These are phyloP conservation scores for Spermophilus dauricus DNA, from an alignment of 2,113 vertebrate species.

Conservation along the genomic window DNA sequence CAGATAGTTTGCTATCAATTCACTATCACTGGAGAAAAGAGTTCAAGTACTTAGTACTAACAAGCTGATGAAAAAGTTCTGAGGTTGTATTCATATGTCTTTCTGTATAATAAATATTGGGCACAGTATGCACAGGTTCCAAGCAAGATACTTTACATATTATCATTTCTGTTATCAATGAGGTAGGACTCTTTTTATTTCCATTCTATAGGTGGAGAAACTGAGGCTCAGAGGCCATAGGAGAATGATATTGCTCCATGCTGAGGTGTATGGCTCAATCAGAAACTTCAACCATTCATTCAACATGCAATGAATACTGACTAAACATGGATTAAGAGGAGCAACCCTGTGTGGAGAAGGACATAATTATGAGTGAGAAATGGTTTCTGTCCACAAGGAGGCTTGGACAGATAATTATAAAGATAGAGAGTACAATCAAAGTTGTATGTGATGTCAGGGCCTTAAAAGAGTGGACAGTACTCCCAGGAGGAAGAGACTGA, in stretches of 20 bases:
- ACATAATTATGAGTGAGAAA: neutral
- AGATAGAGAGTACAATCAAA: neutral
- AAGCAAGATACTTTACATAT: neutral
- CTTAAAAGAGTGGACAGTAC: neutral
- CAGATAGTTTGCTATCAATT: neutral
- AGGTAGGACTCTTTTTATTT: neutral
- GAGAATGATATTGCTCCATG: neutral
- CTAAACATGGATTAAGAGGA: neutral
- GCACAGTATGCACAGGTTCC: neutral
- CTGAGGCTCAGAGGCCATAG: neutral
- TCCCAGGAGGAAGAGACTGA: neutral
- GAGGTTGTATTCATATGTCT: neutral
- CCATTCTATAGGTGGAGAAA: neutral
- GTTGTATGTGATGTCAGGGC: neutral
- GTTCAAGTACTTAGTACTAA: neutral
- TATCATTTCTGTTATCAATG: neutral
- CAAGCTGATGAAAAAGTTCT: neutral
- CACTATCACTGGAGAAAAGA: neutral
- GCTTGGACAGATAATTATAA: neutral
- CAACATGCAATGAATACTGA: neutral
- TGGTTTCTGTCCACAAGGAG: neutral
- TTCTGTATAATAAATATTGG: neutral
- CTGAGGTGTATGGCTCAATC: neutral
- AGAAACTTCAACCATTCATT: neutral
- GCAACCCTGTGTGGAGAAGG: neutral